Evolutionary conservation across 1,140 invertebrate genomes (phyloP).

Genomic region (Leptopilina boulardi): DNA sequence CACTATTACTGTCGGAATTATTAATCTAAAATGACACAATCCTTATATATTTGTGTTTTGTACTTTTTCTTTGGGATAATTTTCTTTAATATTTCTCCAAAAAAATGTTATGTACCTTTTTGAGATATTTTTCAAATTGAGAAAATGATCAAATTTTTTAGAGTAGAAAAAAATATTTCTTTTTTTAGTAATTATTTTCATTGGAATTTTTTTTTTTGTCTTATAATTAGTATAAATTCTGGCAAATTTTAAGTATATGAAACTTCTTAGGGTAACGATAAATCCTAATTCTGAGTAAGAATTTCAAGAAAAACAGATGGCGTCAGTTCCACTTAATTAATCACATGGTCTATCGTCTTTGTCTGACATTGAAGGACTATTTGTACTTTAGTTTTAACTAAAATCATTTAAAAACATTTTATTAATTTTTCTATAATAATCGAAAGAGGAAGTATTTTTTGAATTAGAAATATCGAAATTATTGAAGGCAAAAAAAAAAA

Average conservation of each 20-base stretch:
- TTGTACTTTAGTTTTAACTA: background rate
- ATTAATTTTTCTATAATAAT: background rate
- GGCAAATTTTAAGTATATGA: background rate
- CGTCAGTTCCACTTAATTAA: slow-evolving; percentile 69
- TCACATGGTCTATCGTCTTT: slow-evolving; percentile 41
- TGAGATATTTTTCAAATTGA: too few relatives aligned
- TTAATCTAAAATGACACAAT: background rate
- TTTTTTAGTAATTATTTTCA: too few relatives aligned
- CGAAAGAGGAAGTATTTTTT: background rate
- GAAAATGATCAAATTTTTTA: too few relatives aligned
- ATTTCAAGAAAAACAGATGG: slow-evolving; percentile 65
- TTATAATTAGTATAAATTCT: too few relatives aligned
- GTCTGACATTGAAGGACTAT: slow-evolving; percentile 45
- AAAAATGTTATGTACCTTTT: too few relatives aligned
- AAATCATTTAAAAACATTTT: too few relatives aligned
- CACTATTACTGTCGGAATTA: background rate
- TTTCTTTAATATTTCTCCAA: too few relatives aligned
- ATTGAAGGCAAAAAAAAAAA: too few relatives aligned
- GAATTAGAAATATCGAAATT: too few relatives aligned
- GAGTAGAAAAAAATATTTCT: too few relatives aligned
- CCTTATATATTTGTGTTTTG: too few relatives aligned
- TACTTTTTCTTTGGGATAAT: too few relatives aligned
- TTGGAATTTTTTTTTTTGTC: background rate
- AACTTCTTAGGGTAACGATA: slow-evolving; percentile 55
- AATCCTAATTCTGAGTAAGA: slow-evolving; percentile 66